Evolutionary conservation across 2,113 vertebrate species (phyloP).

Genomic region (Nannobrachium achirus): DNA sequence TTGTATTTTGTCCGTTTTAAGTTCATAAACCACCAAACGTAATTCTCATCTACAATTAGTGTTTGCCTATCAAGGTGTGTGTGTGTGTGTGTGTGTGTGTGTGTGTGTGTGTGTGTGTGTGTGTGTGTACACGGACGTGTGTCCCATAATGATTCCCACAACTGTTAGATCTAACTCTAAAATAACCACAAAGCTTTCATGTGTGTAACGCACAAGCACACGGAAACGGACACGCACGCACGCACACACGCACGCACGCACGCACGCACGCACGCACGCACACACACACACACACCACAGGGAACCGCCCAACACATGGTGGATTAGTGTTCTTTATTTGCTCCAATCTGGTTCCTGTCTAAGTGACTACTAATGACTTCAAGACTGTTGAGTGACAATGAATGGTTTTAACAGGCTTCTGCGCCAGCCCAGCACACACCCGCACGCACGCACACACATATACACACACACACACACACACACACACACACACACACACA

Average conservation of each 20-base stretch:
- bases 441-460: background rate
- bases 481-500: constrained; percentile 1
- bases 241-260: constrained; percentile 20
- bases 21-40: too few relatives aligned
- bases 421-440: background rate
- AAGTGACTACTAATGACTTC: constrained; percentile 62
- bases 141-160: background rate
- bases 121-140: background rate
- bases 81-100: too few relatives aligned
- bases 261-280: constrained; percentile 19
- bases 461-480: background rate
- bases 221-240: constrained; percentile 12
- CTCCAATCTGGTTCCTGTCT: constrained; percentile 40
- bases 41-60: too few relatives aligned
- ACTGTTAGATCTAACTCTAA: constrained; percentile 32
- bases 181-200: constrained; percentile 24
- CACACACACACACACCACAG: background rate
- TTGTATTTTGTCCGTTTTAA: too few relatives aligned
- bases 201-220: constrained; percentile 20
- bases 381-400: constrained; percentile 47
- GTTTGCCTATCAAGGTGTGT: too few relatives aligned
- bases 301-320: constrained; percentile 55
- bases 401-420: constrained; percentile 57
- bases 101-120: too few relatives aligned
- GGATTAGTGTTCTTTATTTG: constrained; percentile 60